Evolutionary conservation across 2,797 vertebrate genomes (phyloP).

Genomic region (Hoplostethus atlanticus): DNA sequence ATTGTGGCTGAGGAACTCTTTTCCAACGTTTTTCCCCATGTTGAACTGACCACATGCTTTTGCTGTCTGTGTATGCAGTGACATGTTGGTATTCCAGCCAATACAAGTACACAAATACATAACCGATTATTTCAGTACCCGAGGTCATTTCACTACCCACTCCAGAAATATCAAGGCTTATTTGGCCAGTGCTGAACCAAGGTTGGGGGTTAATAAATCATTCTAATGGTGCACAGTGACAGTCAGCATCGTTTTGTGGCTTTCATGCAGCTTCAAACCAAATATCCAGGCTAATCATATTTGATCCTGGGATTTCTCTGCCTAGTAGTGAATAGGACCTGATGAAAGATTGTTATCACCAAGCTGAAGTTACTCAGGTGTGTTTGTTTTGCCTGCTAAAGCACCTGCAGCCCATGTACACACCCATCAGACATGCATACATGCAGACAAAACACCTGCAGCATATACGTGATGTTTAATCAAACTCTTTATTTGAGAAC

Average conservation of each 20-base stretch:
- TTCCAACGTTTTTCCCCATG: slow-evolving; percentile 46
- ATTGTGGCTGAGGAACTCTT: slow-evolving; percentile 41
- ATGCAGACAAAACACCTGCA: slow-evolving; percentile 29
- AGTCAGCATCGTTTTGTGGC: slow-evolving; percentile 56
- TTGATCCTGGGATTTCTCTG: slow-evolving; percentile 57
- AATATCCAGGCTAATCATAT: slow-evolving; percentile 64
- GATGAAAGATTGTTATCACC: slow-evolving; percentile 64
- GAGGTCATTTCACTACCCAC: slow-evolving; percentile 56
- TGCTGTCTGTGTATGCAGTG: slow-evolving; percentile 29
- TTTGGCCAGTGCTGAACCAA: slow-evolving; percentile 49
- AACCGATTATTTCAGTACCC: slow-evolving; percentile 60
- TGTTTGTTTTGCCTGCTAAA: slow-evolving; percentile 62
- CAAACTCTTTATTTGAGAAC: neutral
- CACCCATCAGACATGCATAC: slow-evolving; percentile 20
- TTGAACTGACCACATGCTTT: slow-evolving; percentile 49
- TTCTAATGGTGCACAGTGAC: slow-evolving; percentile 46
- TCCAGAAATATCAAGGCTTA: slow-evolving; percentile 47
- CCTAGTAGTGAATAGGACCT: slow-evolving; percentile 25
- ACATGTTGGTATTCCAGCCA: slow-evolving; percentile 43
- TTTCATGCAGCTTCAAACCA: slow-evolving; percentile 58
- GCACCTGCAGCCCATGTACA: slow-evolving; percentile 47
- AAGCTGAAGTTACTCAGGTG: slow-evolving; percentile 62
- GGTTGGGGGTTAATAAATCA: slow-evolving; percentile 67
- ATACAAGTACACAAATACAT: slow-evolving; percentile 44
- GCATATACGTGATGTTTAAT: slow-evolving; percentile 32